Conservation (phyloP, 2,888 invertebrate genomes). For the Eucera pruinosa region DNA sequence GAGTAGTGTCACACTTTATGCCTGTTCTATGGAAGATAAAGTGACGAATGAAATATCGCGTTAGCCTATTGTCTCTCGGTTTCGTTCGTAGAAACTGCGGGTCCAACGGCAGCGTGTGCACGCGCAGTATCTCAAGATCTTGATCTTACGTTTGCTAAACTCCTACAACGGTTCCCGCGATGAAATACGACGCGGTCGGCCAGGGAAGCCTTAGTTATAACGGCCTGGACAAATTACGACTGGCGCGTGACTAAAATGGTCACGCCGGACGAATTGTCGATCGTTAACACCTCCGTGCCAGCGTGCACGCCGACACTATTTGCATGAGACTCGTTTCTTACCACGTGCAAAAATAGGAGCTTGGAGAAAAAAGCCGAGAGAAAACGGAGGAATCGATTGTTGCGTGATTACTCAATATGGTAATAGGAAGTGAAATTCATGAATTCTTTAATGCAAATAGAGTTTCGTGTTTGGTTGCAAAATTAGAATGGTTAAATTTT, state of each 20-base stretch:
- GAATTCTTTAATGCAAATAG: neutral
- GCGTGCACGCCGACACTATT: constrained; percentile 77
- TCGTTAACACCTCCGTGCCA: constrained; percentile 81
- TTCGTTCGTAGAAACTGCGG: constrained; percentile 12
- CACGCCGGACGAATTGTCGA: constrained; percentile 79
- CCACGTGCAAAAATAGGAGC: constrained; percentile 60
- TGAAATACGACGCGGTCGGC: constrained; percentile 51
- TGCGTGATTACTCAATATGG: neutral
- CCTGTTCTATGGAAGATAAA: constrained; percentile 1
- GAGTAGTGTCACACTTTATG: neutral
- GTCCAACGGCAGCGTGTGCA: constrained; percentile 8
- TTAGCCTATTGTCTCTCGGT: constrained; percentile 3
- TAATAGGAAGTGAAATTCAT: neutral
- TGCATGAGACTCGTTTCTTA: constrained; percentile 74
- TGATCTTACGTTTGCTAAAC: constrained; percentile 43
- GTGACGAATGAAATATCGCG: constrained; percentile 27
- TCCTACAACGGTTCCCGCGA: constrained; percentile 50
- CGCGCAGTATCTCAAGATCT: constrained; percentile 36
- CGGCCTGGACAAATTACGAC: constrained; percentile 64
- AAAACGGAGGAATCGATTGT: neutral
- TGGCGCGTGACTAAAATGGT: constrained; percentile 77
- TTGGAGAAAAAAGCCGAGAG: constrained; percentile 16
- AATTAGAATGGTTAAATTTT: no score
- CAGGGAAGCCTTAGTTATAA: constrained; percentile 59
- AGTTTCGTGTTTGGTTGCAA: no score